phyloP scores from a whole-genome alignment of 2,113 vertebrate species.

The Microcebus jonahi region DNA sequence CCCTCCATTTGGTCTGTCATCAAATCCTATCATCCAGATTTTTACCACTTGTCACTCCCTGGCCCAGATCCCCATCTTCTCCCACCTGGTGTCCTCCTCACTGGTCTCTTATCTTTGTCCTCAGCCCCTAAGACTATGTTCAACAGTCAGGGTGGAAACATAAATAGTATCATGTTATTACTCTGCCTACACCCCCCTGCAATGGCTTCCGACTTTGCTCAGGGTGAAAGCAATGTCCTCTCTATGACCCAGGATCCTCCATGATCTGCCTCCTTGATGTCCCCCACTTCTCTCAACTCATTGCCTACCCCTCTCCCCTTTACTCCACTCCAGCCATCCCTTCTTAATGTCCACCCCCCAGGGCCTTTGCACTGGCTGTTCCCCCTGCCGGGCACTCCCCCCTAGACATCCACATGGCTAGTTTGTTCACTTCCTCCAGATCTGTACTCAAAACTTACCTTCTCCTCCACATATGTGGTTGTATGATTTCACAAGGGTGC shows the following conservation, averaged over 20 bases:
- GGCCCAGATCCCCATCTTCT: not conserved
- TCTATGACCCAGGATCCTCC: not conserved
- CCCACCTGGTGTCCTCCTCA: not conserved
- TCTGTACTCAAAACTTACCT: not conserved
- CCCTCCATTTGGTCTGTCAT: not conserved
- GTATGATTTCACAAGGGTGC: not conserved
- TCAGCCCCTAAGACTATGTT: not conserved
- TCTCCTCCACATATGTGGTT: not conserved
- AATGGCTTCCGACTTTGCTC: not conserved
- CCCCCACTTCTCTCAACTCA: not conserved
- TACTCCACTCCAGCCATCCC: not conserved
- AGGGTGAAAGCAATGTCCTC: not conserved
- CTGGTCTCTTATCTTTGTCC: not conserved
- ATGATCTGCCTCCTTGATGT: fast-evolving
- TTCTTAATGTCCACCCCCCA: not conserved
- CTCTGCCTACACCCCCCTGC: not conserved
- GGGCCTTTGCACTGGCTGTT: not conserved
- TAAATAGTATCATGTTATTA: not conserved
- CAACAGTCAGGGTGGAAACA: not conserved
- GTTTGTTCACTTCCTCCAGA: not conserved
- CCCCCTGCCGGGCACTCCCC: not conserved
- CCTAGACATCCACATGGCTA: not conserved
- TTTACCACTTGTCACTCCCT: not conserved
- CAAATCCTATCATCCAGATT: not conserved
- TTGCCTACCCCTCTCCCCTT: not conserved